Evolutionary conservation across 2,113 vertebrate genomes (phyloP).

Genomic region (Platichthys stellatus): DNA sequence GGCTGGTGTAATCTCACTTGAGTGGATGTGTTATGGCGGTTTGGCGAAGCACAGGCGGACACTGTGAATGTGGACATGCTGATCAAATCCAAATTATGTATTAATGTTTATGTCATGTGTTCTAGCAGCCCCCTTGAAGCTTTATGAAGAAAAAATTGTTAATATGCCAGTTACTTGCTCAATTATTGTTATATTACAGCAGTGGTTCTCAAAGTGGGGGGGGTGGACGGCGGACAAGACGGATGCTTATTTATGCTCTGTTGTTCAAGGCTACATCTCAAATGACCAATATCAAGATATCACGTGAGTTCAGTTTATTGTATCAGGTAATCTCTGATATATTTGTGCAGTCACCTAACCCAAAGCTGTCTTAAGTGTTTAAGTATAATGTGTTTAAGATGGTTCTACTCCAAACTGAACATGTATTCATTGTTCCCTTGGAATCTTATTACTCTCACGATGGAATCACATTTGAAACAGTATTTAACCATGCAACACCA

Average conservation of each 20-base stretch:
- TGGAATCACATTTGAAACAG: background rate
- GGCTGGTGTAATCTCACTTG: conserved; percentile 64
- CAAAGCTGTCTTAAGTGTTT: background rate
- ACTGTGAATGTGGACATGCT: conserved; percentile 25
- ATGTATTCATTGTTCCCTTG: background rate
- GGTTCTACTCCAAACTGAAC: background rate
- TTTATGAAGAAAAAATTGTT: background rate
- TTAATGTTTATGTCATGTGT: conserved; percentile 3
- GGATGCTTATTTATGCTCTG: background rate
- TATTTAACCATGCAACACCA: background rate
- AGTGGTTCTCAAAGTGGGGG: too few species aligned
- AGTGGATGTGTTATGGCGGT: conserved; percentile 58
- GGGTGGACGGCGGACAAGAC: too few species aligned
- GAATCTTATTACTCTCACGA: background rate
- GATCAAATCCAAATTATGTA: conserved; percentile 11
- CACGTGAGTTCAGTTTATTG: background rate
- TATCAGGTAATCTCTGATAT: background rate
- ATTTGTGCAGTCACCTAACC: background rate
- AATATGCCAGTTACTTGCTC: background rate
- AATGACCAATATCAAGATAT: background rate
- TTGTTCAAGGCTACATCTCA: background rate
- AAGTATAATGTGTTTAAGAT: background rate
- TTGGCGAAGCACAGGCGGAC: conserved; percentile 58
- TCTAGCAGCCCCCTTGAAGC: background rate
- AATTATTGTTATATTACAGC: background rate